Base-by-base conservation (phyloP, 2,888 invertebrate genomes). In the Mactromeris polynyma region DNA sequence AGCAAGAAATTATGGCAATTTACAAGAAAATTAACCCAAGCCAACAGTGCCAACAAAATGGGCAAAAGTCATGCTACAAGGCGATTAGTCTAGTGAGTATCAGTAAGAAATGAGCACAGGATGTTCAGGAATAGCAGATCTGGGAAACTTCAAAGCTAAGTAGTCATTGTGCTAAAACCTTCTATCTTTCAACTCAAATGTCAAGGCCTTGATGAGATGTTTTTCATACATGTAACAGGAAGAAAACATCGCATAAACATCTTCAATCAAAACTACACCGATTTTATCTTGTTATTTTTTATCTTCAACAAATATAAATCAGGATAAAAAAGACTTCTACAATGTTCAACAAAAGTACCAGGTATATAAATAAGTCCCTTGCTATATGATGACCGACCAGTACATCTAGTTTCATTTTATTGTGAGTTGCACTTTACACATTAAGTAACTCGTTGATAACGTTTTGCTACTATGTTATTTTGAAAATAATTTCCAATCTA, bases 401-500 rank as follows among this genome's bases (percentile, higher is more conserved):
- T 64, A 4, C 11, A 21, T 26, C 2, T 0, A 26, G 58, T 26
- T 26, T 64, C 58, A 26, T 64, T 64, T 64, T 58, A 26, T 64
- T 26, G 26, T 17, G 9, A n/a, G 58, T n/a, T 64, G 9, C 58
- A 26, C 58, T 26, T 26, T 3, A 64, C 58, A 64, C 58, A 64
- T 64, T 64, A 64, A 64, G 58, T 26, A 26, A 26, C 26, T 26
- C 26, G 4, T 64, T 64, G 26, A 26, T 26, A 64, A 64, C 6
- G n/a, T 64, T 64, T 64, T 64, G 36, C 73, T 17, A 73, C 36
- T 31, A 83, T 73, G 77, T 54, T 26, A 33, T 51, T 84, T 84
- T 84, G 38, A 84, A 84, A 84, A 78, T 84, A n/a, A 78, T 73
- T 26, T 84, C 33, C 46, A 46, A 51, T 84, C 78, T 84, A 78